A percentile compares a stretch with the other conserved stretches of the same genome.
These are phyloP conservation scores for Echinops telfairi DNA, from an alignment of 2,113 vertebrate species.

Conservation along the genomic window DNA sequence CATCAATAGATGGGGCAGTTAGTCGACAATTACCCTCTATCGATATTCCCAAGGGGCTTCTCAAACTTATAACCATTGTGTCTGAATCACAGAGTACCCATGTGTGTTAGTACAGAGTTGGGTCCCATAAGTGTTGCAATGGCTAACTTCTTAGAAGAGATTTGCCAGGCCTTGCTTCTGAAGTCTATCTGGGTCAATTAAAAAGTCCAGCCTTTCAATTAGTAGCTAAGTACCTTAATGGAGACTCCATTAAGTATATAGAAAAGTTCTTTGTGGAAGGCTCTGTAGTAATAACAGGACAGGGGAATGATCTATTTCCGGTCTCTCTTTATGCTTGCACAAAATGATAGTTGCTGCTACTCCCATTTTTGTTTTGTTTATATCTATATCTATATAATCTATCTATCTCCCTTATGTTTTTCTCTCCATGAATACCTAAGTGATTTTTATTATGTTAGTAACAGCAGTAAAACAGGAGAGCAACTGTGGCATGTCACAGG, in stretches of 20 bases:
- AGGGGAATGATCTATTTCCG: background rate
- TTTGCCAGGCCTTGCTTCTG: background rate
- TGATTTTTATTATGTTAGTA: conserved; percentile 25
- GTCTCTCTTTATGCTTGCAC: conserved; percentile 55
- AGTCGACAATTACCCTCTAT: background rate
- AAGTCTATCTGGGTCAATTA: background rate
- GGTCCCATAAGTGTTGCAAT: background rate
- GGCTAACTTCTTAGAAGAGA: background rate
- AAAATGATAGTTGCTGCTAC: conserved; percentile 11
- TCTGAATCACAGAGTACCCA: background rate
- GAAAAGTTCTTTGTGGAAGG: conserved; percentile 24
- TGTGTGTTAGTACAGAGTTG: background rate
- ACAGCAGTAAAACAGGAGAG: conserved; percentile 26
- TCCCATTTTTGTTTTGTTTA: no score
- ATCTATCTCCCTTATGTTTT: background rate
- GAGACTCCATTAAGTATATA: background rate
- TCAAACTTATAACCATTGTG: background rate
- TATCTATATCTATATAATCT: no score
- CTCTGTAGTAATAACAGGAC: background rate
- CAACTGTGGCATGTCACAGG: conserved; percentile 33
- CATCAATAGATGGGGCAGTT: background rate
- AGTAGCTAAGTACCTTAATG: background rate
- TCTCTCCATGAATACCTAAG: background rate
- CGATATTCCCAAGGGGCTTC: background rate
- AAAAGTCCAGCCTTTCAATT: background rate